Conservation (phyloP, 2,888 invertebrate genomes). For the Dicranocentrus wangi region DNA sequence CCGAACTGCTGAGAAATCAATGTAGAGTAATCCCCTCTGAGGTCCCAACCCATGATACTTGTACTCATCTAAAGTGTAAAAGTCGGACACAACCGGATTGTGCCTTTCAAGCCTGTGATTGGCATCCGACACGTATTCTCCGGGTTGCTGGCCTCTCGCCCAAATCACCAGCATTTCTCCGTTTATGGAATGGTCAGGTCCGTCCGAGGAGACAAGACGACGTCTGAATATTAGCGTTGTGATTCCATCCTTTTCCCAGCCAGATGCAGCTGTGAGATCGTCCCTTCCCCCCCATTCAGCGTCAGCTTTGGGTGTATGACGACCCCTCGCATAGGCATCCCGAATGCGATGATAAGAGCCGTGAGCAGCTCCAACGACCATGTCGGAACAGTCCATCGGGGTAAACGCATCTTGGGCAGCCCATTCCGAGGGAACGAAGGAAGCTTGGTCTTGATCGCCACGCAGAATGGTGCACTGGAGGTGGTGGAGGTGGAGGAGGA, state of each 20-base stretch:
- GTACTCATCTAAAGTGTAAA: constrained; percentile 90
- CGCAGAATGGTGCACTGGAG: constrained; percentile 29
- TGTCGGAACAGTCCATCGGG: constrained; percentile 97
- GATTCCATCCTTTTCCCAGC: constrained; percentile 89
- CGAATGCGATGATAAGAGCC: constrained; percentile 87
- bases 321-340: constrained; percentile 65
- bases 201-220: constrained; percentile 83
- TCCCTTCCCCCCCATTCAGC: constrained; percentile 92
- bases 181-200: constrained; percentile 88
- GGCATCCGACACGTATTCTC: constrained; percentile 81
- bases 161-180: constrained; percentile 77
- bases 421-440: constrained; percentile 46
- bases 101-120: constrained; percentile 82
- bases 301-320: constrained; percentile 77
- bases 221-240: constrained; percentile 93
- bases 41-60: constrained; percentile 92
- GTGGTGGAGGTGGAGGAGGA: background rate
- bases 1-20: constrained; percentile 81
- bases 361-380: constrained; percentile 90
- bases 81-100: constrained; percentile 81
- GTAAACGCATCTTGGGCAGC: constrained; percentile 78
- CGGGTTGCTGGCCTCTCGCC: constrained; percentile 89
- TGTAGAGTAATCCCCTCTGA: constrained; percentile 85
- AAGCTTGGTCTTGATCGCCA: constrained; percentile 21
- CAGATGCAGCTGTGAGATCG: constrained; percentile 90